A percentile compares a stretch with the other conserved stretches of the same genome.
phyloP scores from a whole-genome alignment of 2,888 invertebrate species.

The Yponomeuta sedellus region DNA sequence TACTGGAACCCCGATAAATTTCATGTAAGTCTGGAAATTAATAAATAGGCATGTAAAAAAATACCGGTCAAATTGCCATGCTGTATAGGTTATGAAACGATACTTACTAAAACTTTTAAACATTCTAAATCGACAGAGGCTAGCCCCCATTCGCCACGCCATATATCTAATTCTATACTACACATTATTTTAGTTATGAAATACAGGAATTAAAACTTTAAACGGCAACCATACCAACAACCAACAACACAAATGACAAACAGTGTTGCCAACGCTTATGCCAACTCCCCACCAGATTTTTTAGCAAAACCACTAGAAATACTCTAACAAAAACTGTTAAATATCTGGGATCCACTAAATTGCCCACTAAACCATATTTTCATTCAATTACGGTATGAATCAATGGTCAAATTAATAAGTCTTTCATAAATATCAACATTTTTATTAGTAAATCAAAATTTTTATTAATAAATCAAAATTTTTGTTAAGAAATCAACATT shows the following conservation, averaged over 20 bases:
- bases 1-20: conserved; percentile 86
- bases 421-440: too few species aligned
- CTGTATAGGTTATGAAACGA: conserved; percentile 34
- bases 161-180: conserved; percentile 81
- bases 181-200: conserved; percentile 40
- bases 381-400: too few species aligned
- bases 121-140: conserved; percentile 91
- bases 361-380: too few species aligned
- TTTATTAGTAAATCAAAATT: too few species aligned
- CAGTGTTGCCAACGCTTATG: too few species aligned
- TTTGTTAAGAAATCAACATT: too few species aligned
- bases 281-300: too few species aligned
- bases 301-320: too few species aligned
- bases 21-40: conserved; percentile 75
- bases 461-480: too few species aligned
- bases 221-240: neutral
- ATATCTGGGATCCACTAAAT: too few species aligned
- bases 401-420: too few species aligned
- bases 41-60: conserved; percentile 22
- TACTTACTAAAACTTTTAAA: conserved; percentile 85
- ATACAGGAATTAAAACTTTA: conserved; percentile 15
- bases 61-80: conserved; percentile 34
- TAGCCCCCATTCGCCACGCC: conserved; percentile 92
- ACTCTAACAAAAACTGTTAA: too few species aligned
- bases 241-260: neutral